phyloP scores from a whole-genome alignment of 1,140 invertebrate genomes.

The Cephus cinctus region DNA sequence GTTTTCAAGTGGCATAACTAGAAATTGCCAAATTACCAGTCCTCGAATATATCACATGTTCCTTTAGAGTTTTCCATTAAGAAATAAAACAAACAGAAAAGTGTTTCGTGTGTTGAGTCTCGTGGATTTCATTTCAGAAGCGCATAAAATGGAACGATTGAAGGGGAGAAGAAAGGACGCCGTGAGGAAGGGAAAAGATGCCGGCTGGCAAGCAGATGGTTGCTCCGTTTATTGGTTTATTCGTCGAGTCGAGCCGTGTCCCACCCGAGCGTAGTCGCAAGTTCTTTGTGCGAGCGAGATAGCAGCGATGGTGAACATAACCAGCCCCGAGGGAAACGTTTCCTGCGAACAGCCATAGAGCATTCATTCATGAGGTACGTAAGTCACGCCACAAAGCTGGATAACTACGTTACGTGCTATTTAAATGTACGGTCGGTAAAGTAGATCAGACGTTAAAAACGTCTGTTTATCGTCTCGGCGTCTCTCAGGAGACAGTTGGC shows the following conservation, averaged over 20 bases:
- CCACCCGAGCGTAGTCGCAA: constrained; percentile 27
- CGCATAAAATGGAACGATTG: constrained; percentile 41
- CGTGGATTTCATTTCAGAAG: constrained; percentile 51
- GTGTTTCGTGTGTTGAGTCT: too few species aligned
- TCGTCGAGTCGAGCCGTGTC: constrained; percentile 44
- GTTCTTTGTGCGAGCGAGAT: constrained; percentile 18
- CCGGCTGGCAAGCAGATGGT: constrained; percentile 57
- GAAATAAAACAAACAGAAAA: too few species aligned
- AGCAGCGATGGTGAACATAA: constrained; percentile 1
- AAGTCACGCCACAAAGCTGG: constrained; percentile 23
- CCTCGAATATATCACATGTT: too few species aligned
- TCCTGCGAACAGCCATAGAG: too few species aligned
- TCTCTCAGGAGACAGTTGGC: too few species aligned
- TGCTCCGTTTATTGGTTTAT: constrained; percentile 56
- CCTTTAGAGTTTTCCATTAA: too few species aligned
- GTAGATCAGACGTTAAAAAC: too few species aligned
- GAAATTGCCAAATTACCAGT: too few species aligned
- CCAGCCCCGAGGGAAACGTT: constrained; percentile 2
- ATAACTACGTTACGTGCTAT: too few species aligned
- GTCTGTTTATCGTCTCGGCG: too few species aligned
- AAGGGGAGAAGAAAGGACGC: not conserved
- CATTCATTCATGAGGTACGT: constrained; percentile 32
- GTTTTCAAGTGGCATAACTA: too few species aligned
- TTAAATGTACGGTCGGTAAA: too few species aligned
- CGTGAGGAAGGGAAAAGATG: constrained; percentile 35